Evolutionary conservation across 2,888 invertebrate genomes (phyloP).

Genomic region (Dysmachus trigonus): DNA sequence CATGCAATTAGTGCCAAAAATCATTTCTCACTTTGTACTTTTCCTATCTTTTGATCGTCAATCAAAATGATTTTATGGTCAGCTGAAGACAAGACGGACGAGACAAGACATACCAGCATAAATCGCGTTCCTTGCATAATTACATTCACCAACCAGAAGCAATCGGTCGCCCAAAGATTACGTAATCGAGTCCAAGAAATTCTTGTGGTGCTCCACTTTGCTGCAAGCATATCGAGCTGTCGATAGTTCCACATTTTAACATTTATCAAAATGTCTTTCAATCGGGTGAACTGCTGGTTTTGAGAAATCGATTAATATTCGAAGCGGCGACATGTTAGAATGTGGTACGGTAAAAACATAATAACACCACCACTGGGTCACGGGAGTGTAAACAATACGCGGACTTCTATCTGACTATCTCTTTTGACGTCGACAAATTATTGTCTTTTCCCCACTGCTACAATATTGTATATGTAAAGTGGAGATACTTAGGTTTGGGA

Average conservation of each 20-base stretch:
- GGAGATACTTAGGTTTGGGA: background rate
- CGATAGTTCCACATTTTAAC: background rate
- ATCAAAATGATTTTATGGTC: background rate
- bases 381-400: slow-evolving; percentile 4
- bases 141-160: background rate
- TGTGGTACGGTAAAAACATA: slow-evolving; percentile 11
- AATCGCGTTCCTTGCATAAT: background rate
- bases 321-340: background rate
- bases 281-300: background rate
- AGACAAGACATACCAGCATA: background rate
- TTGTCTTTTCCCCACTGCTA: background rate
- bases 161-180: background rate
- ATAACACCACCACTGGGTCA: background rate
- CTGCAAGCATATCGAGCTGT: background rate
- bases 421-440: slow-evolving; percentile 5
- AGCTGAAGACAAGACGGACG: background rate
- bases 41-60: background rate
- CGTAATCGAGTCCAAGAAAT: background rate
- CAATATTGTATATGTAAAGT: no score
- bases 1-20: background rate
- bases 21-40: background rate
- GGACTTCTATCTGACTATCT: background rate
- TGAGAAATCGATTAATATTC: slow-evolving; percentile 14
- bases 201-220: background rate
- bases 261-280: background rate